Evolutionary conservation across 2,797 vertebrate genomes (phyloP).

Genomic region (Ctenopoma multispine): DNA sequence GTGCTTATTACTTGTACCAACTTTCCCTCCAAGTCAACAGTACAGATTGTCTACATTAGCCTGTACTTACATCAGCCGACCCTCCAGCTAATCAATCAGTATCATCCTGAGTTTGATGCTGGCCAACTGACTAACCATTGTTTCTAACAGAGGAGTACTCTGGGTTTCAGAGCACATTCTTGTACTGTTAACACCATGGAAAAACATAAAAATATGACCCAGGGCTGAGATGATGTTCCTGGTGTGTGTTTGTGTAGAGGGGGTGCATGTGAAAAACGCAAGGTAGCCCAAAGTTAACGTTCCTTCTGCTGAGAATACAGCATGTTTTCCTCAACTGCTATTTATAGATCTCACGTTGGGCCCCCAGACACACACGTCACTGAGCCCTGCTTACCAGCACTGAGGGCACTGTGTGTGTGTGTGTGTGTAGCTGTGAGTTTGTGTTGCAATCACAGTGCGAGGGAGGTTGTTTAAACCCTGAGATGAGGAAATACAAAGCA

Average conservation of each 20-base stretch:
- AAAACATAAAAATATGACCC: conserved; percentile 55
- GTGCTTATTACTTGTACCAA: background rate
- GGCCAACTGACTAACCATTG: conserved; percentile 1
- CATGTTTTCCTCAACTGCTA: conserved; percentile 80
- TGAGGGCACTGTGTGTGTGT: conserved; percentile 44
- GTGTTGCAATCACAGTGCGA: conserved; percentile 69
- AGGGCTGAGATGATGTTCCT: conserved; percentile 48
- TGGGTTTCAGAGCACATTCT: conserved; percentile 48
- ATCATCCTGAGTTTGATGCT: conserved; percentile 1
- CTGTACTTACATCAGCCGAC: conserved; percentile 22
- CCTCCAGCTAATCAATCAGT: conserved; percentile 1
- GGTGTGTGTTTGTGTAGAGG: conserved; percentile 27
- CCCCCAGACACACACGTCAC: conserved; percentile 78
- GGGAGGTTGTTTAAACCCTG: conserved; percentile 50
- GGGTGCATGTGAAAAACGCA: conserved; percentile 54
- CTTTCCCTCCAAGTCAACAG: background rate
- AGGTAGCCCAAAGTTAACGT: conserved; percentile 80
- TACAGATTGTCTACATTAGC: conserved; percentile 2
- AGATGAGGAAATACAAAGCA: conserved; percentile 63
- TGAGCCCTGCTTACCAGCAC: conserved; percentile 63
- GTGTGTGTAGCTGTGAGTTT: conserved; percentile 35
- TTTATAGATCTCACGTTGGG: conserved; percentile 78
- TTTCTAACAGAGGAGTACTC: conserved; percentile 13
- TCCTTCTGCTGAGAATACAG: conserved; percentile 87
- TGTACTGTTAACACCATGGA: conserved; percentile 64